Evolutionary conservation across 1,140 invertebrate species (phyloP), one percentile per base, ranked within the genome.

Genomic region (Nebria ingens): DNA sequence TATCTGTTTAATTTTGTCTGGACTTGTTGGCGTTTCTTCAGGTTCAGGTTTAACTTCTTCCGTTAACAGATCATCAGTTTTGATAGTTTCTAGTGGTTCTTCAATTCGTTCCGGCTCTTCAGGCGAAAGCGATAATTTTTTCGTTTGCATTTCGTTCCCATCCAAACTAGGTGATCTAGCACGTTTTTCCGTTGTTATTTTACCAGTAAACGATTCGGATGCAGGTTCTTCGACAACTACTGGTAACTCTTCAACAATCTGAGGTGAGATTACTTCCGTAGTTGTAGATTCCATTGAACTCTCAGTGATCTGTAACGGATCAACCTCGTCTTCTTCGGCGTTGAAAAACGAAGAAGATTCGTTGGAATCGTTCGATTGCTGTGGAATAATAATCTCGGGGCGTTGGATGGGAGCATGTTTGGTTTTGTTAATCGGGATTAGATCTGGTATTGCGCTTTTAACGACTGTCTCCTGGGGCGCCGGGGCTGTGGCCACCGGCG

Each of bases 171-270:
- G 45, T 6, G 65, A 65, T 34, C 66, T 56, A 3, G 56, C 53
- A 29, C 68, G 56, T 58, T 68, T 64, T 57, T 69, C 62, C 60
- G 69, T 65, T 61, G 66, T 71, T 58, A 71, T 66, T 63, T 69
- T 71, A 59, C 69, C 62, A 56, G 68, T 66, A 62, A 64, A 66
- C 58, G 64, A 65, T 58, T 66, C 65, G 55, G 65, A 64, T 55
- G 17, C 6, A 45, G 56, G 34, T 21, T 53, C 53, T 55, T 64
- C 40, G 17, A 12, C 17, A 6, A 34, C 25, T 45, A 4, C 15
- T 45, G 40, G 9, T 45, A 4, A n/a, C n/a, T n/a, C n/a, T n/a
- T n/a, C n/a, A n/a, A n/a, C n/a, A n/a, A n/a, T n/a, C n/a, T 40
- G n/a, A 17, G 38, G n/a, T 40, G n/a, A n/a, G 19, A 17, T 17